Percentiles rank a stretch among this genome's conserved stretches.
Conservation (phyloP, 1,140 invertebrate species). For the Wasmannia auropunctata region DNA sequence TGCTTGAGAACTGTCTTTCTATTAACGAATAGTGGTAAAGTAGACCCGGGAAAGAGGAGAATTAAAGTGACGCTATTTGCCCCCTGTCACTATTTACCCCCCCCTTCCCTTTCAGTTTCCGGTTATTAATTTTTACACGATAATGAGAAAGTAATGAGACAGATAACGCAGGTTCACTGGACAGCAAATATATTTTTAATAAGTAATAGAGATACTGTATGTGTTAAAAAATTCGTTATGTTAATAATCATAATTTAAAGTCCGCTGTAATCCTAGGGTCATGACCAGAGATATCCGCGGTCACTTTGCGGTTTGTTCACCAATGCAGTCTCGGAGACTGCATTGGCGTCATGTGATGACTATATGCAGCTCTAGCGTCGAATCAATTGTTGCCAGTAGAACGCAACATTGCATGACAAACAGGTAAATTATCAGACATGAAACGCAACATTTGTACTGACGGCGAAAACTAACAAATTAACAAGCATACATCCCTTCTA, state of each 20-base stretch:
- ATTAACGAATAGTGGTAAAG: too few relatives aligned
- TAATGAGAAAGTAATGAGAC: background rate
- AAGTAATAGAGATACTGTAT: background rate
- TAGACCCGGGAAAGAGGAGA: too few relatives aligned
- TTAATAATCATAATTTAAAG: conserved; percentile 20
- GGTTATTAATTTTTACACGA: background rate
- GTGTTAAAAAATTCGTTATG: background rate
- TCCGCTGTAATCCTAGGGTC: background rate
- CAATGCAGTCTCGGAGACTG: background rate
- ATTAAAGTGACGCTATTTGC: too few relatives aligned
- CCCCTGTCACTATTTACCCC: too few relatives aligned
- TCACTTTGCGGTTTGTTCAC: background rate
- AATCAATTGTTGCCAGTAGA: conserved; percentile 2
- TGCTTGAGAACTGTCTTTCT: too few relatives aligned
- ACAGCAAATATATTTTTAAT: background rate
- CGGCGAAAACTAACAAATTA: background rate
- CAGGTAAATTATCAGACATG: background rate
- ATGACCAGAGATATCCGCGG: background rate
- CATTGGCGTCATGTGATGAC: background rate
- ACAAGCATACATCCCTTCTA: background rate
- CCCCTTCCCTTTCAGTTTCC: too few relatives aligned
- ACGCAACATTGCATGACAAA: background rate
- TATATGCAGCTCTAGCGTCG: background rate
- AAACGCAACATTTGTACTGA: background rate
- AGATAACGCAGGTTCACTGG: background rate